These are phyloP conservation scores for Blennius ocellaris DNA, from an alignment of 2,113 vertebrate species.

Conservation along the genomic window DNA sequence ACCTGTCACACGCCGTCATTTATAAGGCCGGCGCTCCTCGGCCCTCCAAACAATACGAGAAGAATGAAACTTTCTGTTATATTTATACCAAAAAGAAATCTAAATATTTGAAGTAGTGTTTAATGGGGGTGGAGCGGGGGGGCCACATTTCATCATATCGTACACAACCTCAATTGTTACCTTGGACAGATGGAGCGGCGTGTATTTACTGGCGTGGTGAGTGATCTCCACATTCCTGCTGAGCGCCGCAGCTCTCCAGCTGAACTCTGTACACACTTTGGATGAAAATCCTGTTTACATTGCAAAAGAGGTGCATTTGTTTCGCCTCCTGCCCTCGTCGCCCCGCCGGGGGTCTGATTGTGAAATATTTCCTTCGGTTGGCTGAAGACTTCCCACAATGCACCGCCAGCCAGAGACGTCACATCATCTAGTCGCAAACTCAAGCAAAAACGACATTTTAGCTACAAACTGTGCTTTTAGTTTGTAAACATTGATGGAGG, in stretches of 20 bases:
- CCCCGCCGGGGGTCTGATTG: constrained; percentile 75
- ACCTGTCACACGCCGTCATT: constrained; percentile 76
- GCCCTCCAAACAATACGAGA: constrained; percentile 78
- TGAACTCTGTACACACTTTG: constrained; percentile 81
- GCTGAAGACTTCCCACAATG: constrained; percentile 42
- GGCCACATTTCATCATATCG: constrained; percentile 72
- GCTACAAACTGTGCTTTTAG: too few species aligned
- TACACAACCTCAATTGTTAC: constrained; percentile 83
- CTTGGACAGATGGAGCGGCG: constrained; percentile 69
- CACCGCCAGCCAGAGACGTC: constrained; percentile 35
- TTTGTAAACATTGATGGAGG: too few species aligned
- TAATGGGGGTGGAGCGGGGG: constrained; percentile 54
- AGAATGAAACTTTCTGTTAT: constrained; percentile 79
- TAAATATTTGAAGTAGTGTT: constrained; percentile 84
- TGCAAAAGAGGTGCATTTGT: constrained; percentile 83
- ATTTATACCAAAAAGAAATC: constrained; percentile 80
- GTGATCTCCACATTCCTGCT: constrained; percentile 66
- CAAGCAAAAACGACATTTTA: too few species aligned
- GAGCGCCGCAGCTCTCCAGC: constrained; percentile 78
- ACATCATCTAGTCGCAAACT: neutral
- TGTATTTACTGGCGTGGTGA: constrained; percentile 81
- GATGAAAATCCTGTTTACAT: constrained; percentile 82
- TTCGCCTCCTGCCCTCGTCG: constrained; percentile 51
- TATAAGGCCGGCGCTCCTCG: constrained; percentile 64
- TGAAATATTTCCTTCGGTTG: constrained; percentile 71